phyloP scores from a whole-genome alignment of 2,888 invertebrate species.

The Margaritifera margaritifera region DNA sequence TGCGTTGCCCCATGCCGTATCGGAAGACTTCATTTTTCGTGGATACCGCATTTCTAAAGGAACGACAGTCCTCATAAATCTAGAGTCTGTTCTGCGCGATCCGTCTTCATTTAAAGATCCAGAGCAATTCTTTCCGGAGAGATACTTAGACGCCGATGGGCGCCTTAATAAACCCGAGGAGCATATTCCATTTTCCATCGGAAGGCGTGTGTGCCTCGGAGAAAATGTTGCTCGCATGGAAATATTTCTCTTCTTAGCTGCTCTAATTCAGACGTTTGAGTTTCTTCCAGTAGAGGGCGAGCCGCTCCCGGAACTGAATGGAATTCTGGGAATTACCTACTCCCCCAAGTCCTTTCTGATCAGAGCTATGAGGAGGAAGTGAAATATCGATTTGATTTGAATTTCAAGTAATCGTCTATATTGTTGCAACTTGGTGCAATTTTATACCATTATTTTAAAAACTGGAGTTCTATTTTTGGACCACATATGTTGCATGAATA shows the following conservation, averaged over 20 bases:
- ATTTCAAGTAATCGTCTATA: no score
- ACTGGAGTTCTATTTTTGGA: no score
- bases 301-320: conserved; percentile 25
- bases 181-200: conserved; percentile 41
- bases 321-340: conserved; percentile 34
- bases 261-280: conserved; percentile 35
- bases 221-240: conserved; percentile 42
- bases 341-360: conserved; percentile 21
- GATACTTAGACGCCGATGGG: conserved; percentile 39
- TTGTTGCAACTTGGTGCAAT: no score
- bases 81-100: conserved; percentile 47
- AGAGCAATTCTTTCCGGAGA: conserved; percentile 46
- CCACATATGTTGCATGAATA: no score
- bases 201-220: conserved; percentile 18
- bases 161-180: conserved; percentile 20
- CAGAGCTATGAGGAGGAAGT: neutral
- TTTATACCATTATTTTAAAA: no score
- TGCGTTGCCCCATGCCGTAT: conserved; percentile 35
- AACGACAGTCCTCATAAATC: conserved; percentile 40
- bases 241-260: conserved; percentile 35
- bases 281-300: conserved; percentile 19
- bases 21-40: conserved; percentile 44
- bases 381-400: no score
- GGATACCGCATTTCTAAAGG: conserved; percentile 59
- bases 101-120: conserved; percentile 42